Percentiles rank a stretch among this genome's conserved stretches.
phyloP scores from a whole-genome alignment of 1,140 invertebrate species.

The Schlechtendalia chinensis region DNA sequence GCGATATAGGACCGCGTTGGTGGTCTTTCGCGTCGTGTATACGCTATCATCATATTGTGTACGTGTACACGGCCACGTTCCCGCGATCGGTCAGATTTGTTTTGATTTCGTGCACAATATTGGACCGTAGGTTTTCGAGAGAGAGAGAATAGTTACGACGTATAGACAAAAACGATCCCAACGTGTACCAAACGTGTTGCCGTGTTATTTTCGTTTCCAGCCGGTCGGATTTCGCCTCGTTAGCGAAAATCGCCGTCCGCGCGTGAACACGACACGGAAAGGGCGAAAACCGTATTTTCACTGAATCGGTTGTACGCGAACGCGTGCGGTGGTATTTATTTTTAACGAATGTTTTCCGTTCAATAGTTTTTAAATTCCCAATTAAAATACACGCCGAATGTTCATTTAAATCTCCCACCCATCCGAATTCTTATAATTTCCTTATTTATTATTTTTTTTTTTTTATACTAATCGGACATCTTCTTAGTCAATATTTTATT shows the following conservation, averaged over 20 bases:
- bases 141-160: too few species aligned
- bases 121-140: too few species aligned
- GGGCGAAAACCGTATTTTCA: background rate
- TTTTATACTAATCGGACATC: too few species aligned
- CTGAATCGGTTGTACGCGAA: background rate
- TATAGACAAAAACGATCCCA: too few species aligned
- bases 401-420: background rate
- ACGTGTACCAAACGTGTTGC: too few species aligned
- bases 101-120: too few species aligned
- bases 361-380: background rate
- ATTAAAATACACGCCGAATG: background rate
- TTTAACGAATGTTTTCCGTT: slow-evolving; percentile 13
- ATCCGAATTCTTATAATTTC: background rate
- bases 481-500: too few species aligned
- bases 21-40: background rate
- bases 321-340: background rate
- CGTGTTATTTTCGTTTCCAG: too few species aligned
- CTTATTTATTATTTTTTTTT: background rate
- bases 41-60: background rate
- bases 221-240: background rate
- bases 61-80: background rate
- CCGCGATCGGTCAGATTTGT: too few species aligned
- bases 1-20: background rate
- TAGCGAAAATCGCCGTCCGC: background rate
- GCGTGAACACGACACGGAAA: background rate